Evolutionary conservation across 2,797 vertebrate species (phyloP), one percentile per base, ranked within the genome.

Genomic region (Oophaga sylvatica): DNA sequence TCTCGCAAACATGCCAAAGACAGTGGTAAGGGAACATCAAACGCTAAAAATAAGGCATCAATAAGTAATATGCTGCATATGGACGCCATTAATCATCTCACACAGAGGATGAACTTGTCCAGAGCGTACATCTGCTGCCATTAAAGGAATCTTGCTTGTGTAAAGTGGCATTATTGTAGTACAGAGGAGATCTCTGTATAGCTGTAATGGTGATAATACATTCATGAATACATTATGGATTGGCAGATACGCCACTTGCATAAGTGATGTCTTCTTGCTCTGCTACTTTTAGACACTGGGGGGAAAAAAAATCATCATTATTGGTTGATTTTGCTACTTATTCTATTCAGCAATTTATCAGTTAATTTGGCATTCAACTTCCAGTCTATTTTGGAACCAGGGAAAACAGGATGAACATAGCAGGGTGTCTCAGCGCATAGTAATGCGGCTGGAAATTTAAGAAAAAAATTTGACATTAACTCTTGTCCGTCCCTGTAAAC

Each of bases 1-100:
- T 83, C 70, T 82, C 65, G 77, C 68, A 62, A 68, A 80, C 48
- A 59, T 77, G 86, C 78, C 86, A 82, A 83, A 83, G 71, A 87
- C 59, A 87, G 80, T 53, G 45, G 19, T 67, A 45, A 67, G 71
- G 70, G 76, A 87, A 87, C 70, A 83, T 77, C 60, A 82, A 31
- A 87, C 17, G 65, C 71, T 87, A 82, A 82, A 82, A 87, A 87
- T 76, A 78, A 77, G 2, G 26, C 70, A 87, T 77, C 41, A 70
- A 87, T 81, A 84, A 84, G 70, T 84, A 76, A 87, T 83, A 41
- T 7, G 9, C 26, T 80, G 76, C 76, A 70, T 86, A 71, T 79
- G 76, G 76, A 80, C 68, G 12, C 15, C 76, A 86, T 86, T 80
- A 22, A 86, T 86, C 76, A 86, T 79, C 41, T 62, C 65, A 65